Percentiles rank a stretch among this genome's conserved stretches.
phyloP scores from a whole-genome alignment of 2,888 invertebrate species.

The Nephrotoma appendiculata region DNA sequence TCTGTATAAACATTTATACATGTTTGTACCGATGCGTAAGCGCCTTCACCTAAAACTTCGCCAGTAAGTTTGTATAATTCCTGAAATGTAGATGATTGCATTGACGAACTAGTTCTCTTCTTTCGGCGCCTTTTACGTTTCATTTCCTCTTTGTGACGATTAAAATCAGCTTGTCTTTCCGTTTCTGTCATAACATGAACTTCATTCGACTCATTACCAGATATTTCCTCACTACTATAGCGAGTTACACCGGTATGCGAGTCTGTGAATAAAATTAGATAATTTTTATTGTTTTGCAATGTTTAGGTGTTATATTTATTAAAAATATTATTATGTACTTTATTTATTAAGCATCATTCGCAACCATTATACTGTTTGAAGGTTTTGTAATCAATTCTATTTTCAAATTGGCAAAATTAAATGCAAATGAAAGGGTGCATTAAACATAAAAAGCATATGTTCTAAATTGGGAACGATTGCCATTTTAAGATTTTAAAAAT shows the following conservation, averaged over 20 bases:
- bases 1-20: constrained; percentile 84
- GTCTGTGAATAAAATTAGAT: constrained; percentile 10
- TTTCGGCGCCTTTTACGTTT: constrained; percentile 76
- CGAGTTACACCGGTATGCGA: constrained; percentile 23
- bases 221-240: constrained; percentile 32
- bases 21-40: constrained; percentile 90
- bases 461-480: no score
- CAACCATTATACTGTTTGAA: no score
- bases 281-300: not conserved
- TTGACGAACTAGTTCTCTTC: constrained; percentile 77
- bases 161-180: constrained; percentile 40
- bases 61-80: constrained; percentile 92
- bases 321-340: not conserved
- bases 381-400: no score
- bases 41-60: constrained; percentile 91
- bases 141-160: constrained; percentile 75
- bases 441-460: no score
- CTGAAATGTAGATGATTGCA: constrained; percentile 83
- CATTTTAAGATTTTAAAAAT: no score
- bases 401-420: no score
- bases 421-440: no score
- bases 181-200: constrained; percentile 26
- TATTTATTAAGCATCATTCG: no score
- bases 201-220: constrained; percentile 32
- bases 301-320: not conserved